Conservation (phyloP, 1,140 invertebrate genomes). For the Drosophila micromelanica region DNA sequence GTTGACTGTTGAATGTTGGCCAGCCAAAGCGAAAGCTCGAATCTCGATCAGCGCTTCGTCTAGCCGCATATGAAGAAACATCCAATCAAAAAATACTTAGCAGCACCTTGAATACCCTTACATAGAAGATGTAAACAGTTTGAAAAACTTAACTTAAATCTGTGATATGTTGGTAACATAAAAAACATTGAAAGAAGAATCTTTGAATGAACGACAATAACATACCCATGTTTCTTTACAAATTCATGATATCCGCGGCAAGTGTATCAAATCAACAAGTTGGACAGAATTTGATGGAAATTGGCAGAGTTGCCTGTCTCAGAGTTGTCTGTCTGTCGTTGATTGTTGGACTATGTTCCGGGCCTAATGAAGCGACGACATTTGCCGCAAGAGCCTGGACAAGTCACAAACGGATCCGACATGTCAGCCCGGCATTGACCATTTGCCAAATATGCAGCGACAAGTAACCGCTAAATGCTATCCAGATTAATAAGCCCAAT, state of each 20-base stretch:
- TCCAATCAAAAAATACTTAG: not conserved
- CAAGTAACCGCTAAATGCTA: conserved; percentile 74
- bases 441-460: conserved; percentile 64
- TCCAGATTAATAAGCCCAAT: conserved; percentile 71
- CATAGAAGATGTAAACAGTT: not conserved
- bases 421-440: conserved; percentile 44
- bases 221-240: not conserved
- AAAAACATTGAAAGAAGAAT: no score
- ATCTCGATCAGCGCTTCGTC: conserved; percentile 67
- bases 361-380: conserved; percentile 77
- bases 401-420: conserved; percentile 32
- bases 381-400: conserved; percentile 48
- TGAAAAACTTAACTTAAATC: not conserved
- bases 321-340: conserved; percentile 32
- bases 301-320: conserved; percentile 74
- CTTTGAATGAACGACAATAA: no score
- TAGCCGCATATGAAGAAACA: conserved; percentile 56
- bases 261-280: conserved; percentile 36
- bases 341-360: conserved; percentile 35
- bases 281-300: conserved; percentile 74
- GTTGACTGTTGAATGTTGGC: conserved; percentile 13
- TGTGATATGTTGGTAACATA: no score
- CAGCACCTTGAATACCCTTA: conserved; percentile 14
- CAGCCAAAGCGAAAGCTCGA: conserved; percentile 66
- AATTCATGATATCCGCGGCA: not conserved